These are phyloP conservation scores for Garrulus glandarius DNA, from an alignment of 2,797 vertebrate species.

Conservation along the genomic window DNA sequence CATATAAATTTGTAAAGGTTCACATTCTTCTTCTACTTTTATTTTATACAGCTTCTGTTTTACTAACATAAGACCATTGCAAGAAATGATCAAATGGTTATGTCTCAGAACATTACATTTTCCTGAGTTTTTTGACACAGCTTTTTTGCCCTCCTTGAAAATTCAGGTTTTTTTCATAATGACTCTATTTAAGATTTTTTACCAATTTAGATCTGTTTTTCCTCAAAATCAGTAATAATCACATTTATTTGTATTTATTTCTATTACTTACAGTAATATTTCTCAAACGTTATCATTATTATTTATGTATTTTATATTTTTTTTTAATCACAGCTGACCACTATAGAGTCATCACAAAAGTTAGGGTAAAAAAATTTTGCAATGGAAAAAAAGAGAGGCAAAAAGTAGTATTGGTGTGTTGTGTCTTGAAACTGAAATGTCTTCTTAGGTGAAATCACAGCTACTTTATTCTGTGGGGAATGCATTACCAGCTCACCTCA, in stretches of 20 bases:
- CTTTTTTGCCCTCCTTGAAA: background rate
- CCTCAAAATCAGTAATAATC: background rate
- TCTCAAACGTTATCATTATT: background rate
- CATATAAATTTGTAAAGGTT: background rate
- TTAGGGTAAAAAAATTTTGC: background rate
- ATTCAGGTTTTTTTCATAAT: background rate
- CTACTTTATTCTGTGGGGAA: background rate
- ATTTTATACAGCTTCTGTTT: background rate
- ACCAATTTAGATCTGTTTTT: background rate
- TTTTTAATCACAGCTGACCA: background rate
- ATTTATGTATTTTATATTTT: background rate
- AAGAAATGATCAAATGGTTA: background rate
- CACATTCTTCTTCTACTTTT: background rate
- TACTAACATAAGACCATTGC: background rate
- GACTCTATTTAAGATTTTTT: background rate
- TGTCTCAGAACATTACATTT: background rate
- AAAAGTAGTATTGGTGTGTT: background rate
- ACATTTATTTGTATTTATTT: background rate
- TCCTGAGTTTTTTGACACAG: background rate
- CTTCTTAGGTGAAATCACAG: background rate
- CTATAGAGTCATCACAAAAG: background rate
- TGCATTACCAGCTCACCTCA: background rate
- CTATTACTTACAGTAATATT: background rate
- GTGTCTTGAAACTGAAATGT: background rate
- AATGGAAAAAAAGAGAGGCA: background rate